These are phyloP conservation scores for Ceratoteleas bidentatus DNA, from an alignment of 1,140 invertebrate genomes.

Conservation along the genomic window DNA sequence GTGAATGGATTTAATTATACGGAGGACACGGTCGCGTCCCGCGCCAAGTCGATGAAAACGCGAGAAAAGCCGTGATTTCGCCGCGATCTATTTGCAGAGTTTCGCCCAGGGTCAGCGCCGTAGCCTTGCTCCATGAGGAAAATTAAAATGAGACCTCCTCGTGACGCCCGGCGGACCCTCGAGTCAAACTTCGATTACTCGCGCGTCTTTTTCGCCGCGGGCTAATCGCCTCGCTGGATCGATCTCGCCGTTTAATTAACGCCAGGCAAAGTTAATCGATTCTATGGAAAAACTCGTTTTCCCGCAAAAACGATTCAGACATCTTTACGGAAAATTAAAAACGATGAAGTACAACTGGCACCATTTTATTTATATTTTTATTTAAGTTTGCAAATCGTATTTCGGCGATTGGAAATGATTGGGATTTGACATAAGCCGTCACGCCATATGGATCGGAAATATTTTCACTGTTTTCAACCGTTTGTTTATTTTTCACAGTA, in stretches of 20 bases:
- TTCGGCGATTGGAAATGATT: too few species aligned
- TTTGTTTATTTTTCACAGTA: too few species aligned
- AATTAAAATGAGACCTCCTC: slow-evolving; percentile 24
- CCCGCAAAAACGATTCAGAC: too few species aligned
- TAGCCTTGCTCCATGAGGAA: slow-evolving; percentile 38
- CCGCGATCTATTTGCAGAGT: slow-evolving; percentile 40
- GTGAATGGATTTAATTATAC: slow-evolving; percentile 17
- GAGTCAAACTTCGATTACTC: background rate
- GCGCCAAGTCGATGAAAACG: slow-evolving; percentile 37
- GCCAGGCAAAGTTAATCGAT: too few species aligned
- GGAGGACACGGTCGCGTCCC: slow-evolving; percentile 7
- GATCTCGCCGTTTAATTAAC: background rate
- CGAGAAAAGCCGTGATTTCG: slow-evolving; percentile 24
- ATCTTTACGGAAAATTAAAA: too few species aligned
- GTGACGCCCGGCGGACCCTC: slow-evolving; percentile 1
- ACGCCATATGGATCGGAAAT: too few species aligned
- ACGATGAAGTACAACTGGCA: too few species aligned
- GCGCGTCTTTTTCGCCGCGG: background rate
- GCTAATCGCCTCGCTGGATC: background rate
- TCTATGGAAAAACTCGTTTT: too few species aligned
- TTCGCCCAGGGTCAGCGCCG: slow-evolving; percentile 26
- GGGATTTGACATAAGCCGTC: too few species aligned
- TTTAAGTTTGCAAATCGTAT: too few species aligned
- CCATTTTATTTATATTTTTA: too few species aligned
- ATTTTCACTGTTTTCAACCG: too few species aligned